phyloP scores from a whole-genome alignment of 2,113 vertebrate genomes.

The Chroicocephalus ridibundus region DNA sequence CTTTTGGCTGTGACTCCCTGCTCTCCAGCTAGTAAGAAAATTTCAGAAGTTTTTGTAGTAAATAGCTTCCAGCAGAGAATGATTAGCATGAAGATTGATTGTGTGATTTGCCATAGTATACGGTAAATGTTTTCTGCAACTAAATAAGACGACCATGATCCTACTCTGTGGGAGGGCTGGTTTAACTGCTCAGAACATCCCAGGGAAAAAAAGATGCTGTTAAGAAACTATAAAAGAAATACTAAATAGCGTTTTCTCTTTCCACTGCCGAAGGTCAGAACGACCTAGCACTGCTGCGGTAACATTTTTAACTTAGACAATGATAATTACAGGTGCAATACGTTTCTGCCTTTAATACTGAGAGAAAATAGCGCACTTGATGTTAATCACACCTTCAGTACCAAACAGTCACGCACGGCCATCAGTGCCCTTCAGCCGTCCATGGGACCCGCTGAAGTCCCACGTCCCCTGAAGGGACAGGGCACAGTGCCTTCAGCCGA shows the following conservation, averaged over 20 bases:
- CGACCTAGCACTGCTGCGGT: not conserved
- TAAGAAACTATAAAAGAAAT: constrained; percentile 5
- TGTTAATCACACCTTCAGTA: not conserved
- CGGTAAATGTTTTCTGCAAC: constrained; percentile 43
- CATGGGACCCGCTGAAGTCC: not conserved
- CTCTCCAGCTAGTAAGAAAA: constrained; percentile 35
- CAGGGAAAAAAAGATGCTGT: not conserved
- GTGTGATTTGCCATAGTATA: constrained; percentile 19
- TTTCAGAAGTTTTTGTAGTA: constrained; percentile 49
- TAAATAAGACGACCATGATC: constrained; percentile 21
- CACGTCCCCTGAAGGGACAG: not conserved
- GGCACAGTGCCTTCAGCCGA: not conserved
- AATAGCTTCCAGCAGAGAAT: constrained; percentile 59
- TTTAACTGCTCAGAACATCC: constrained; percentile 16
- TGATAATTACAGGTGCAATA: constrained; percentile 36
- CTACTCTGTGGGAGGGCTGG: not conserved
- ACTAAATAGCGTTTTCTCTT: constrained; percentile 24
- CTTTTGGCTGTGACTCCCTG: not conserved
- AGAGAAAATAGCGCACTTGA: not conserved
- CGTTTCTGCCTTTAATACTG: not conserved
- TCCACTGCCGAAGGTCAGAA: not conserved
- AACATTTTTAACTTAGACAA: not conserved
- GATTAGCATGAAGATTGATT: constrained; percentile 64
- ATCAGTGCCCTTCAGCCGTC: not conserved
- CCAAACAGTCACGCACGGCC: not conserved